Base-by-base conservation (phyloP, 1,140 invertebrate species). In the Drosophila triauraria region DNA sequence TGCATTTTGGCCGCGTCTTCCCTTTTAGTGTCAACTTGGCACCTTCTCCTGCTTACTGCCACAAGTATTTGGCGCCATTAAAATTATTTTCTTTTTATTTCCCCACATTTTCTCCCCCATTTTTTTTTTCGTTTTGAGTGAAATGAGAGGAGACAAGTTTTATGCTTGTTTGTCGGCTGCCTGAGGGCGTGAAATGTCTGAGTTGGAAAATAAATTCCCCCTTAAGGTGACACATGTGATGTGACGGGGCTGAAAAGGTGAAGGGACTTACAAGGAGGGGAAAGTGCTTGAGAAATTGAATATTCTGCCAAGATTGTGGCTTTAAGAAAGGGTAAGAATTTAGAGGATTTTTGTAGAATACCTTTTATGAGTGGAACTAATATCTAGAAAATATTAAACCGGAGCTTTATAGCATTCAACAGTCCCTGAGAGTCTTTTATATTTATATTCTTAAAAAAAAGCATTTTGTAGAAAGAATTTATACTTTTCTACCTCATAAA, bases 91-190 rank as follows among this genome's bases (percentile, higher is more conserved):
- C 43, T 65, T 77, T 65, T 65, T 65, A 56, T 56, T 56, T 56
- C 53, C 62, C 12, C 59, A 42, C 46, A 44, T 69, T 69, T 65
- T 61, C 56, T n/a, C 17, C 58, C 51, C 48, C 50, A 0, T 17
- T 5, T 40, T 53, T 25, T 53, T 32, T 17, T 30, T 15, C 53
- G 20, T n/a, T 63, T 20, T 57, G 47, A 42, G 43, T 35, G 25
- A 61, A 77, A 54, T 51, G 43, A 61, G 64, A 44, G 62, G 57
- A 69, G 63, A 84, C 80, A 84, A 76, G 62, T 85, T 84, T 62
- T 81, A 74, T 85, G 74, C 78, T 64, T 76, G 81, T 58, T 68
- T 63, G 81, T 17, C 57, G 43, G 54, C 54, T 46, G 69, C 71
- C 79, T 54, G 47, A 65, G 75, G 68, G 74, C 74, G 80, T 71